These are phyloP conservation scores for rat (Rattus norvegicus) DNA, from an alignment of 2,113 vertebrate species.

Conservation along the genomic window GRCr8 NC_086019.1:191273501-191274000, in stretches of 20 bases:
- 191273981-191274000: neutral
- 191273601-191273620: neutral
- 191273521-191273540: neutral
- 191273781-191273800: neutral
- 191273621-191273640: neutral
- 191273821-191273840: neutral
- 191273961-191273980: neutral
- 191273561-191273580: neutral
- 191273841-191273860: neutral
- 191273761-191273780: neutral
- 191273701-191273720: neutral
- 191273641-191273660: neutral
- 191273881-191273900: neutral
- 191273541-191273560: neutral
- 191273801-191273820: neutral
- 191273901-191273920: neutral
- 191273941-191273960: neutral
- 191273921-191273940: neutral
- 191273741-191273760: neutral
- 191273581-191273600: neutral
- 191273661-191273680: neutral
- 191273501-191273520: neutral
- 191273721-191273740: neutral
- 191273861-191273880: conserved; percentile 21
- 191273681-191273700: neutral